Base-by-base conservation (phyloP, 2,797 vertebrate genomes). In the Thripadectes ignobilis region DNA sequence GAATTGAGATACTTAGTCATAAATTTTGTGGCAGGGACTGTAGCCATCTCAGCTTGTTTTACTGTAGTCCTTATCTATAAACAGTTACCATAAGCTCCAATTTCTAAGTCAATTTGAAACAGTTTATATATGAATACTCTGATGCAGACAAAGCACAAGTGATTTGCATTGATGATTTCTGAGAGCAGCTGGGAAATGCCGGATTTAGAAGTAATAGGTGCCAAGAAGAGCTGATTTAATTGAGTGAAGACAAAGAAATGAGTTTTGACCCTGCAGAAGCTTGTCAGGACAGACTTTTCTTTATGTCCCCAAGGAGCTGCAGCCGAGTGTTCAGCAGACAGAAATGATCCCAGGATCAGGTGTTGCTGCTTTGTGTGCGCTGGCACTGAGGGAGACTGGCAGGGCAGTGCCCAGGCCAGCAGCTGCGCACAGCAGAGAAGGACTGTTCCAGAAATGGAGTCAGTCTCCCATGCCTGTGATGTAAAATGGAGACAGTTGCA, bases 311-410 rank as follows among this genome's bases (percentile, higher is more conserved):
- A 52, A 85, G 79, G 89, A 96, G 85, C 73, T 75, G 69, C 59
- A 73, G 85, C 20, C 9, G 19, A 81, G 85, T 2, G 45, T 92
- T 96, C 57, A 93, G 65, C 49, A 62, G 62, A 49, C 72, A 81
- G 91, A 48, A 91, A 7, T 34, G 85, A 90, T 85, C 79, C 63
- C 20, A 14, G 92, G 87, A 96, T 97, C 96, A 97, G 96, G 92
- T 97, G 92, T 92, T 96, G 78, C 36, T 54, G 67, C 79, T 94
- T 92, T 96, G 85, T 96, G 92, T 92, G 75, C 6, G 3, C 43
- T 51, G 66, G 77, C 54, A 79, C 68, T 36, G 78, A 59, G 62
- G 55, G 78, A 90, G 79, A 6, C 74, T 89, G 86, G 83, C 81
- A 85, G 92, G 93, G 80, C 68, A 43, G 51, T 85, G 92, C 85